Base-by-base conservation (phyloP, 2,888 invertebrate species). In the Nymphalis c-album region DNA sequence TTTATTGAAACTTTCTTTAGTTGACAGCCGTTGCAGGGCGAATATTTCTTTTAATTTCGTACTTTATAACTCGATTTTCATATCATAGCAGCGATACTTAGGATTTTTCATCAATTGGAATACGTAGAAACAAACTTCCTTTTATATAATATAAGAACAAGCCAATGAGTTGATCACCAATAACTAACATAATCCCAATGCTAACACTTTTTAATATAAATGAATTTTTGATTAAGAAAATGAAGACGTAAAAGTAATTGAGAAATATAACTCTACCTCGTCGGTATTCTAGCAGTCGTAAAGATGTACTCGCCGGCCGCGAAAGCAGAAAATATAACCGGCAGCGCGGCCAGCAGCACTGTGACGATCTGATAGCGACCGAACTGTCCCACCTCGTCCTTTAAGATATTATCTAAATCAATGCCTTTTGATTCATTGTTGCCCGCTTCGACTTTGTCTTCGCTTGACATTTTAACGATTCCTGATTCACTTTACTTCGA, bases 261-360 rank as follows among this genome's bases (percentile, higher is more conserved):
- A 17, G 31, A 55, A 13, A 20, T n/a, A 26, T 26, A 26, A 26
- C 26, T 20, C 68, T 75, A 91, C 91, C 91, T 90, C 60, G 85
- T 81, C 1, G 84, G 85, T 73, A 91, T 88, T 68, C 91, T 87
- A 8, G 88, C 89, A 0, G 88, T 88, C 0, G 91, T 91, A 68
- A 91, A 91, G 69, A 91, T 88, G 63, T 90, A 91, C 75, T 91
- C 91, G 20, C 90, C 90, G 0, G 90, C 78, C 0, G 90, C 90
- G 63, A 90, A 90, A 1, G 90, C 91, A 0, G 89, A 87, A 78
- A 91, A 91, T 31, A 91, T 89, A 13, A 90, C 84, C 0, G 91
- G 91, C 13, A 91, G 69, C 0, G 90, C 81, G 0, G 90, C 88
- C 45, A 91, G 79, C 1, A 85, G 76, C 66, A 90, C 75, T 7